Evolutionary conservation across 2,888 invertebrate species (phyloP).

Genomic region (Acrobasis consociella): DNA sequence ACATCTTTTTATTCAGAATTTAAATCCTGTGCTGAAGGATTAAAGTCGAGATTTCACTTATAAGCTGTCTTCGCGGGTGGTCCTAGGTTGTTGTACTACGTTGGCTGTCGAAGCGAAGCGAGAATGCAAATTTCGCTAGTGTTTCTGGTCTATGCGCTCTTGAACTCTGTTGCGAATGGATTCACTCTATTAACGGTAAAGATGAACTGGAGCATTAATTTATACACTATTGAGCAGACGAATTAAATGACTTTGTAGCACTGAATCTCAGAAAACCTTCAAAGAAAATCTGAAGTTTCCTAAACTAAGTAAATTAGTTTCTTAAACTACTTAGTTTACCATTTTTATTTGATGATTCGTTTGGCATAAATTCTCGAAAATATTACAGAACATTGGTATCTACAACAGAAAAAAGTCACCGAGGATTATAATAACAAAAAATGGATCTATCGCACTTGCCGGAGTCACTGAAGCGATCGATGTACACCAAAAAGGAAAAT

Average conservation of each 20-base stretch:
- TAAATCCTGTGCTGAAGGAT: slow-evolving; percentile 61
- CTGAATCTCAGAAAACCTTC: neutral
- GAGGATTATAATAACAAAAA: neutral
- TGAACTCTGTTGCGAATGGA: slow-evolving; percentile 58
- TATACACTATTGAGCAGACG: slow-evolving; percentile 30
- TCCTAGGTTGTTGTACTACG: slow-evolving; percentile 59
- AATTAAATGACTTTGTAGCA: slow-evolving; percentile 13
- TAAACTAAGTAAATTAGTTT: neutral
- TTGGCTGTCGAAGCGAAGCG: slow-evolving; percentile 68
- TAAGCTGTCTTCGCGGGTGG: slow-evolving; percentile 73
- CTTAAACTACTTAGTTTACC: neutral
- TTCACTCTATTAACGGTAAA: slow-evolving; percentile 51
- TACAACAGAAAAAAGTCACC: neutral
- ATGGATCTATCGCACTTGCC: slow-evolving; percentile 27
- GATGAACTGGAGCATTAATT: slow-evolving; percentile 50
- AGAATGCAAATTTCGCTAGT: slow-evolving; percentile 79
- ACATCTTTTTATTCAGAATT: slow-evolving; percentile 47
- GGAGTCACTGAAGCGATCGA: slow-evolving; percentile 52
- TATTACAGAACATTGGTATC: neutral
- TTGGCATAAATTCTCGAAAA: neutral
- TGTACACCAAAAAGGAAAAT: slow-evolving; percentile 53
- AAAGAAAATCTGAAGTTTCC: neutral
- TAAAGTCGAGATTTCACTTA: slow-evolving; percentile 72
- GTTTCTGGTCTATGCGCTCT: slow-evolving; percentile 59
- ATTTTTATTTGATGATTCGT: neutral